phyloP scores from a whole-genome alignment of 2,113 vertebrate species.

The Glareola pratincola region DNA sequence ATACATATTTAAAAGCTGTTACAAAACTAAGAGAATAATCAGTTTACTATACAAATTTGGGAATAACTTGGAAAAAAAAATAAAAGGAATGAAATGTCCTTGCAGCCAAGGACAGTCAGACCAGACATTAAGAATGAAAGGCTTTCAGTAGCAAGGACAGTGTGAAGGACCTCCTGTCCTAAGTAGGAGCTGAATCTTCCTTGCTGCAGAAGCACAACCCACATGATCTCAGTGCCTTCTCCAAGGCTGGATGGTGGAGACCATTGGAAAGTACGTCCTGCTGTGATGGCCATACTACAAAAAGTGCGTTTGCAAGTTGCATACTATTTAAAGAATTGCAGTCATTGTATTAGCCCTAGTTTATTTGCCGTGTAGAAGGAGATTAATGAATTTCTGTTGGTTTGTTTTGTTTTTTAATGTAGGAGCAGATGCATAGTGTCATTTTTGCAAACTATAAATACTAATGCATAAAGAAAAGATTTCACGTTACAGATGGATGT shows the following conservation, averaged over 20 bases:
- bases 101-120: neutral
- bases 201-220: neutral
- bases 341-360: neutral
- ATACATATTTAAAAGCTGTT: neutral
- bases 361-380: neutral
- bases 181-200: neutral
- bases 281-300: neutral
- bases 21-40: neutral
- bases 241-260: neutral
- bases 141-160: neutral
- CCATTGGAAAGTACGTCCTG: neutral
- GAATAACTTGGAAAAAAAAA: neutral
- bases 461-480: neutral
- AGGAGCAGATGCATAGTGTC: neutral
- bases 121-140: neutral
- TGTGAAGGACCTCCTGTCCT: fast-evolving
- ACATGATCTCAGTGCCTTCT: neutral
- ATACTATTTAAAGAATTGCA: neutral
- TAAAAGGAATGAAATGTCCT: neutral
- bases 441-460: neutral
- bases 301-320: neutral
- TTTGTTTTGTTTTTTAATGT: neutral
- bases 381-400: neutral
- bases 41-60: neutral
- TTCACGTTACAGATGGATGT: neutral